phyloP scores from a whole-genome alignment of 2,113 vertebrate genomes.

The Porphyrio hochstetteri region DNA sequence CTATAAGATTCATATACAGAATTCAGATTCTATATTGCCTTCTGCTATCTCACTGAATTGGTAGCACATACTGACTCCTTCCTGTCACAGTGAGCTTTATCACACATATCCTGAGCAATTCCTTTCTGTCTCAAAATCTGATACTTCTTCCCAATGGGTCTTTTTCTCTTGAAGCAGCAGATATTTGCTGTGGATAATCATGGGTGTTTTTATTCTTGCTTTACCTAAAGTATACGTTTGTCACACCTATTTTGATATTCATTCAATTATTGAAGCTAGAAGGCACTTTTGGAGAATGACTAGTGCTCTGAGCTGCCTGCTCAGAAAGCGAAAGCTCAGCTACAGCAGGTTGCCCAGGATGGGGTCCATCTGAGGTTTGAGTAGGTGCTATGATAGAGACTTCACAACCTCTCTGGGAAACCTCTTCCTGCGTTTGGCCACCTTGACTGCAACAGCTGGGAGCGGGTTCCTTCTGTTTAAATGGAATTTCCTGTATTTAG shows the following conservation, averaged over 20 bases:
- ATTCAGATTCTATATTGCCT: not conserved
- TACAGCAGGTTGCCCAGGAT: not conserved
- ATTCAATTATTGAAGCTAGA: rapidly evolving
- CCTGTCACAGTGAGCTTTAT: not conserved
- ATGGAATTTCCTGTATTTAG: not conserved
- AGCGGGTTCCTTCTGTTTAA: not conserved
- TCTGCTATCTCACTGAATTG: not conserved
- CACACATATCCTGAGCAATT: not conserved
- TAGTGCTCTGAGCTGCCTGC: not conserved
- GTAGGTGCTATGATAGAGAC: not conserved
- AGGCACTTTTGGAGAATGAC: not conserved
- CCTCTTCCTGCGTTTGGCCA: not conserved
- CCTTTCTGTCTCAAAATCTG: not conserved
- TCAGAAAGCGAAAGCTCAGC: not conserved
- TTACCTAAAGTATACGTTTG: not conserved
- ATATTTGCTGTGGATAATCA: not conserved
- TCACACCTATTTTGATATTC: not conserved
- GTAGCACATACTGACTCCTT: not conserved
- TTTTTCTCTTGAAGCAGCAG: not conserved
- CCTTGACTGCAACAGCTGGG: not conserved
- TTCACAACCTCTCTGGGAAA: not conserved
- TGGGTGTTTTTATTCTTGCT: not conserved
- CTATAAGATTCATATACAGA: not conserved
- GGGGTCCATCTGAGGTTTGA: not conserved
- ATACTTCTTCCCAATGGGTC: not conserved